Evolutionary conservation across 2,113 vertebrate species (phyloP).

Genomic region (Gambusia holbrooki): DNA sequence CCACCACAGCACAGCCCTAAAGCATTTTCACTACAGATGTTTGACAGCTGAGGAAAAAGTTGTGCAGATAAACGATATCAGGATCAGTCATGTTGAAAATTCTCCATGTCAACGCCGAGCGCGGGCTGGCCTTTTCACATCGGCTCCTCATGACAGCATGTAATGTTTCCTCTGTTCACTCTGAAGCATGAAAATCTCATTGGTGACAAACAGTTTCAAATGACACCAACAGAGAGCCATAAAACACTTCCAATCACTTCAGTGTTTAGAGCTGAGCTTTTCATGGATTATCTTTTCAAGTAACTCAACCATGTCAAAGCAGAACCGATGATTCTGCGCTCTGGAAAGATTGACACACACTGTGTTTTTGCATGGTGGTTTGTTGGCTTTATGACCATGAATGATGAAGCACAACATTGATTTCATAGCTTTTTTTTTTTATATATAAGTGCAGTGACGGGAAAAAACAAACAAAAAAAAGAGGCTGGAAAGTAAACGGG

Average conservation of each 20-base stretch:
- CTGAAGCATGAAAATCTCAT: slow-evolving; percentile 51
- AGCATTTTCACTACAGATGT: background rate
- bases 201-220: slow-evolving; percentile 43
- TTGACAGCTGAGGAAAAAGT: background rate
- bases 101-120: background rate
- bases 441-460: background rate
- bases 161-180: slow-evolving; percentile 15
- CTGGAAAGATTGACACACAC: slow-evolving; percentile 2
- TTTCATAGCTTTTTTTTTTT: background rate
- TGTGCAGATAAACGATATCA: slow-evolving; percentile 13
- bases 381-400: slow-evolving; percentile 7
- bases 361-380: background rate
- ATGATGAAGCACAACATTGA: background rate
- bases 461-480: background rate
- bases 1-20: too few species aligned
- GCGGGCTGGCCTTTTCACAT: background rate
- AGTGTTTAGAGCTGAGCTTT: slow-evolving; percentile 8
- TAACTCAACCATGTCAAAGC: slow-evolving; percentile 27
- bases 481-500: background rate
- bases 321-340: slow-evolving; percentile 43
- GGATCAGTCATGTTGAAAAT: slow-evolving; percentile 7
- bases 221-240: slow-evolving; percentile 23
- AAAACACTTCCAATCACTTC: slow-evolving; percentile 23
- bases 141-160: slow-evolving; percentile 17
- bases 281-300: slow-evolving; percentile 36